A percentile compares a stretch with the other conserved stretches of the same genome.
These are phyloP conservation scores for Paramormyrops hopkinsi DNA, from an alignment of 2,797 vertebrate genomes.

Conservation along the genomic window DNA sequence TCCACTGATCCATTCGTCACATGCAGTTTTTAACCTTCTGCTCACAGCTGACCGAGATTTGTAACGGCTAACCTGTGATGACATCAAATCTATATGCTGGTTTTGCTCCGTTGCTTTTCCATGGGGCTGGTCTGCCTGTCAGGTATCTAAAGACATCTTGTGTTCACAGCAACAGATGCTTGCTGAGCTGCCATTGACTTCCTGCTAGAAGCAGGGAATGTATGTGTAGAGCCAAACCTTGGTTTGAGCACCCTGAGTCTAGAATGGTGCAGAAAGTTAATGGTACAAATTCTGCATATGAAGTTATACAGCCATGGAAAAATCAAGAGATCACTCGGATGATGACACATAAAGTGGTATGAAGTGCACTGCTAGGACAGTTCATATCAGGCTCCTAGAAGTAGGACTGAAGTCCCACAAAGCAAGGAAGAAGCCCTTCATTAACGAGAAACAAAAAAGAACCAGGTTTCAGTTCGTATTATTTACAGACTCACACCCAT, in stretches of 20 bases:
- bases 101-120: neutral
- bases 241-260: neutral
- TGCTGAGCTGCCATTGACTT: neutral
- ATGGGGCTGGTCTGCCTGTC: neutral
- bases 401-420: neutral
- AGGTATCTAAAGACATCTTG: neutral
- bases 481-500: neutral
- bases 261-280: neutral
- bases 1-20: conserved; percentile 5
- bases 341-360: neutral
- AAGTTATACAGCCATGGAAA: neutral
- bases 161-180: neutral
- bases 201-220: neutral
- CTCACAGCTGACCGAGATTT: conserved; percentile 18
- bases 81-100: conserved; percentile 25
- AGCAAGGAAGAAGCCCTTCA: neutral
- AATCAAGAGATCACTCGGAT: neutral
- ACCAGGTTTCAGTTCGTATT: neutral
- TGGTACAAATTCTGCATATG: neutral
- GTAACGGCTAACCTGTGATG: conserved; percentile 15
- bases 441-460: neutral
- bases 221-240: neutral
- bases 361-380: neutral
- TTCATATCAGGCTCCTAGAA: neutral
- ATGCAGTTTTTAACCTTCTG: conserved; percentile 19